Evolutionary conservation across 2,888 invertebrate species (phyloP), one percentile per base, ranked within the genome.

Genomic region (Pristionchus fissidentatus): DNA sequence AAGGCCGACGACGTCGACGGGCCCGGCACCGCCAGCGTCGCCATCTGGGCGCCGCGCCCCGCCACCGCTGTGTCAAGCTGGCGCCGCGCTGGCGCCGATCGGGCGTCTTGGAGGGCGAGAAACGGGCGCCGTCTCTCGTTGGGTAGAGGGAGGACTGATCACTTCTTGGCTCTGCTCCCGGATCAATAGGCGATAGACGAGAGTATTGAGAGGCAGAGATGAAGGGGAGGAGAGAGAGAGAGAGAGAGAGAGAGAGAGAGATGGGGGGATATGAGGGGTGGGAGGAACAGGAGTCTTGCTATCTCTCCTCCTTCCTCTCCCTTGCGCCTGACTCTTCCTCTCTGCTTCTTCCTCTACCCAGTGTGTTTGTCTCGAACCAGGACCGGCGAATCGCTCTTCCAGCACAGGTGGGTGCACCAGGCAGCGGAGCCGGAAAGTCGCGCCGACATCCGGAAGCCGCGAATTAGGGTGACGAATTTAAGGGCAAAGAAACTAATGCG

Each of bases 101-200:
- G 75, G 43, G 35, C 46, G 29, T 29, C 3, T n/a, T 15, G 22
- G 77, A 52, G 43, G 26, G 49, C 15, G 35, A n/a, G 10, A 49
- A 19, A 49, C 10, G 49, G 19, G 49, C 2, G 26, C 22, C 3
- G 49, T n/a, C 43, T 29, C 73, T 32, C 19, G 46, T 7, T 26
- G 43, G 81, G 66, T 5, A 38, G 26, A 35, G 60, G 46, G n/a
- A 26, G n/a, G 62, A 62, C 32, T 41, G 62, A 62, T 22, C 41
- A 19, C 22, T 62, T 22, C 22, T 66, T 38, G 57, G 62, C 4
- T n/a, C n/a, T n/a, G n/a, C n/a, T n/a, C n/a, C n/a, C n/a, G 19
- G 43, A 79, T 43, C 57, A 79, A 79, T 49, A 57, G 57, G n/a
- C 57, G 49, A 81, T 81, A 81, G 81, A 15, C 8, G 38, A 73